These are phyloP conservation scores for Opisthocomus hoazin DNA, from an alignment of 2,113 vertebrate genomes.

Conservation along the genomic window DNA sequence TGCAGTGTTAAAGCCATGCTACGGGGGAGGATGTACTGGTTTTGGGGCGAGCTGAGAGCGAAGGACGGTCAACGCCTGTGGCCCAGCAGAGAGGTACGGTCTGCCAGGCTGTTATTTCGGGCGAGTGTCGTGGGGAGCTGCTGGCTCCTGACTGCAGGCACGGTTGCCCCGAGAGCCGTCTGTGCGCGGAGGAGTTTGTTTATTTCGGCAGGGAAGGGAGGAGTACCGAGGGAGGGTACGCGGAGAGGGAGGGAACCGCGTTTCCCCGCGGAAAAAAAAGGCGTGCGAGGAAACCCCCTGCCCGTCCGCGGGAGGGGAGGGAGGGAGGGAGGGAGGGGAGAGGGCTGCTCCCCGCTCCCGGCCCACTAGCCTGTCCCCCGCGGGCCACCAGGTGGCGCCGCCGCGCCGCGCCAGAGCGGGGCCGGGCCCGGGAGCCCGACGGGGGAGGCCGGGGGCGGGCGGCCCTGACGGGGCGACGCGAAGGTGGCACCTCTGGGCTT, in stretches of 20 bases:
- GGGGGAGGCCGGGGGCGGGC: too few species aligned
- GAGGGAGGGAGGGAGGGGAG: too few species aligned
- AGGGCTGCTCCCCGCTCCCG: too few species aligned
- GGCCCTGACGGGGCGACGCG: accelerated
- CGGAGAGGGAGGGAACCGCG: accelerated
- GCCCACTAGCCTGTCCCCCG: background rate
- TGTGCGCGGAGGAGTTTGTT: too few species aligned
- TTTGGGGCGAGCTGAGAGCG: accelerated
- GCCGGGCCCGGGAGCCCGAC: too few species aligned
- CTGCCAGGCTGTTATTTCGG: accelerated
- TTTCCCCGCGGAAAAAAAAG: accelerated
- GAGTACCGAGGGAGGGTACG: accelerated
- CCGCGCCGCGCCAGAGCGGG: background rate
- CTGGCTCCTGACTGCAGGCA: background rate
- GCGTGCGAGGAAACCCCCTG: too few species aligned
- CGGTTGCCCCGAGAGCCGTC: accelerated
- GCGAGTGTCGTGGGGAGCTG: accelerated
- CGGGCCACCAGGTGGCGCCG: background rate
- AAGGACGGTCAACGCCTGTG: background rate
- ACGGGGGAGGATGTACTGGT: background rate
- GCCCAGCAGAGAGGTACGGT: background rate
- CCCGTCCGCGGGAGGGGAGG: too few species aligned
- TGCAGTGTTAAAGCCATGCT: background rate
- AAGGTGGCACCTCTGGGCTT: accelerated
- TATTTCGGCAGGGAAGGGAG: background rate